Base-by-base conservation (phyloP, 2,888 invertebrate genomes). In the Nematopogon swammerdamellus region DNA sequence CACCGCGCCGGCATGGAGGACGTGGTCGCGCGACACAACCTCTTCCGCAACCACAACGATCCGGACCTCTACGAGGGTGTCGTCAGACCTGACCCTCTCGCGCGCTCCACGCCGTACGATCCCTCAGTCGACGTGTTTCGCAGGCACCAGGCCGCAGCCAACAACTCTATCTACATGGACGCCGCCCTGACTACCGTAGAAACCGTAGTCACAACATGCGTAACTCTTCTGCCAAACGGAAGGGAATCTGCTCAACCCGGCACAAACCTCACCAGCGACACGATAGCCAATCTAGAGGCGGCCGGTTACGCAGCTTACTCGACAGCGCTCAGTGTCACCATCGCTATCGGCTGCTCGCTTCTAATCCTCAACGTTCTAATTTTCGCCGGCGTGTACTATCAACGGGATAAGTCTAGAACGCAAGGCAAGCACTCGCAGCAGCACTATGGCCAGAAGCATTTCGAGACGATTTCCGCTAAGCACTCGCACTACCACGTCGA, bases 1-100 rank as follows among this genome's bases (percentile, higher is more conserved):
- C 92, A 93, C 65, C 81, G 92, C 49, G 89, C 91, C 0, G 92
- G 92, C 3, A 92, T 92, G 91, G 92, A 92, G 62, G 92, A 92
- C 68, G 92, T 91, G 8, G 89, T 91, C 44, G 88, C 90, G 1
- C 81, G 90, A 46, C 93, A 95, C 75, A 95, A 96, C 72, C 84
- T 95, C 56, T 92, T 96, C 72, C 85, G 89, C 57, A 90, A 93
- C 73, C 91, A 94, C 72, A 90, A 92, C 65, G 93, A 95, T 67
- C 88, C 89, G 57, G 89, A 90, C 54, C 79, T 95, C 19, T 96
- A 95, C 74, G 95, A 95, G 65, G 95, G 95, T 46, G 84, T 89
- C 45, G 92, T 95, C 25, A 83, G 95, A 53, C 89, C 91, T 10
- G 92, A 92, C 72, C 91, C 91, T n/a, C 76, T 91, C 53, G 84